phyloP scores from a whole-genome alignment of 2,113 vertebrate species.

The Strigops habroptila region DNA sequence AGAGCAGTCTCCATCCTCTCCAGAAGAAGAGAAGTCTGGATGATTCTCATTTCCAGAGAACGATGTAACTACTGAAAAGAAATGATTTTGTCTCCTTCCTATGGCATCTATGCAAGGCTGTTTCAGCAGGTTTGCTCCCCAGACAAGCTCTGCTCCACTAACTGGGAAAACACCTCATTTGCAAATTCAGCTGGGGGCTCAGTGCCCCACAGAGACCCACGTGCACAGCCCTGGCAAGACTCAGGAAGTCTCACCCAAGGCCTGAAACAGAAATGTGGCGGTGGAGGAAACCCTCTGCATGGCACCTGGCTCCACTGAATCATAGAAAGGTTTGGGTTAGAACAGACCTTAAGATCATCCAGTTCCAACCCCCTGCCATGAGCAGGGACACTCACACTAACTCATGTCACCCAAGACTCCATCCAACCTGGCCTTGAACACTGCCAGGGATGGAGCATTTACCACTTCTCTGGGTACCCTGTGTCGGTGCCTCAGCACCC shows the following conservation, averaged over 20 bases:
- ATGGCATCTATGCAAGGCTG: fast-evolving
- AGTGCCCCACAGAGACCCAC: background rate
- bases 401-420: background rate
- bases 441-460: background rate
- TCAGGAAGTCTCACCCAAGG: background rate
- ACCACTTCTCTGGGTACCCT: background rate
- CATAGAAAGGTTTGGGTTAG: background rate
- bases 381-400: background rate
- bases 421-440: background rate
- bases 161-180: background rate
- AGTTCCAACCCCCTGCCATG: background rate
- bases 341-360: background rate
- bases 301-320: background rate
- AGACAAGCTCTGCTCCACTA: background rate
- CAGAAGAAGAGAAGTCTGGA: background rate
- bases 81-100: background rate
- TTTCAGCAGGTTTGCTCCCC: background rate
- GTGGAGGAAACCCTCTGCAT: background rate
- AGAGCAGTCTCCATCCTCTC: background rate
- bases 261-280: fast-evolving
- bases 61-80: background rate
- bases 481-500: background rate
- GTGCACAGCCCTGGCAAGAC: background rate
- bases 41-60: background rate
- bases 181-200: background rate